Conservation (phyloP, 1,140 invertebrate species). For the Psilanteris sp. region DNA sequence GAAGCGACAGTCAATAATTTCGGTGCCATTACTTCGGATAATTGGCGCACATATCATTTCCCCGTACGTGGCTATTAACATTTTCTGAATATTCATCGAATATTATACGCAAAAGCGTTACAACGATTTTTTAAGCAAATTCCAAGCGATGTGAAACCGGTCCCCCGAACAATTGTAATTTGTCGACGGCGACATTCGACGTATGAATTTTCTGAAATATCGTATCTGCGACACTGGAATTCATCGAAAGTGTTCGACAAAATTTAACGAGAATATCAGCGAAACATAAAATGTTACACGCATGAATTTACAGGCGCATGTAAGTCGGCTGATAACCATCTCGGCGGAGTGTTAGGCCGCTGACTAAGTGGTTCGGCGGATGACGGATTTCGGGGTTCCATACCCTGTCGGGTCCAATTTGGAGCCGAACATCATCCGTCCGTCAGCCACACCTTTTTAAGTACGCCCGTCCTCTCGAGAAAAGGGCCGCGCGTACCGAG, state of each 20-base stretch:
- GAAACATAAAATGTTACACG: constrained; percentile 50
- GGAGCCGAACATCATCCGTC: constrained; percentile 60
- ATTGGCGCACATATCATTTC: constrained; percentile 28
- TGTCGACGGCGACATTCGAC: constrained; percentile 37
- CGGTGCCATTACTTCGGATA: constrained; percentile 11
- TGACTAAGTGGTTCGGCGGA: constrained; percentile 68
- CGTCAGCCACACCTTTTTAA: constrained; percentile 65
- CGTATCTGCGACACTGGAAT: constrained; percentile 15
- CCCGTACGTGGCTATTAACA: constrained; percentile 40
- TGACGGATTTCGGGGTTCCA: constrained; percentile 55
- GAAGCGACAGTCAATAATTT: constrained; percentile 13
- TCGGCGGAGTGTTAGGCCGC: constrained; percentile 44
- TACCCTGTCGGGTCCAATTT: constrained; percentile 61
- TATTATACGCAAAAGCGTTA: constrained; percentile 43
- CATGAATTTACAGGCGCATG: constrained; percentile 32
- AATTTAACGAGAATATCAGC: constrained; percentile 63
- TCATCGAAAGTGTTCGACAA: constrained; percentile 44
- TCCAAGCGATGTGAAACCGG: constrained; percentile 33
- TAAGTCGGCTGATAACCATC: constrained; percentile 51
- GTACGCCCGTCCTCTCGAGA: not conserved
- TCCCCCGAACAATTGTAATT: constrained; percentile 52
- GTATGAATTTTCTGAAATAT: constrained; percentile 35
- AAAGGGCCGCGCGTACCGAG: constrained; percentile 2
- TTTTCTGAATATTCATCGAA: constrained; percentile 60
- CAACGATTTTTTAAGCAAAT: constrained; percentile 28